Evolutionary conservation across 2,797 vertebrate genomes (phyloP), one percentile per base, ranked within the genome.

Genomic region (Pogonophryne albipinna): DNA sequence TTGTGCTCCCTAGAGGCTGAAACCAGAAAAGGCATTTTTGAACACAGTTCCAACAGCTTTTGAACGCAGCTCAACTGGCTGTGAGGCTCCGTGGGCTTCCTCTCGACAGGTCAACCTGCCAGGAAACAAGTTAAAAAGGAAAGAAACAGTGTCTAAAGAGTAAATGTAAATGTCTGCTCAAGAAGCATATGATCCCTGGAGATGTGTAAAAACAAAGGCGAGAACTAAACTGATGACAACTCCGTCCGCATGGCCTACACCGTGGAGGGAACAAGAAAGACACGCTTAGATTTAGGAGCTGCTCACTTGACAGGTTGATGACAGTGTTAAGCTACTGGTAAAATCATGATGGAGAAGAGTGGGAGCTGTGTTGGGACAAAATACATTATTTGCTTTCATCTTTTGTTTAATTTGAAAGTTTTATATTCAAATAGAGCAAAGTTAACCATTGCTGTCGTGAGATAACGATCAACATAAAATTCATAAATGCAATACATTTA

Each of bases 171-270:
- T 90, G 85, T 89, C 87, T 88, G 85, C 87, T 82, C 77, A 73
- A 84, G 76, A 88, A 83, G 80, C 82, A 80, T 27, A 76, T 45
- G 77, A 86, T 90, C 92, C 90, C 89, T 63, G 60, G 91, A 93
- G 92, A 91, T 80, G 80, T 85, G 90, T 92, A 91, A 87, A 91
- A 92, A 93, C 89, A 91, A 89, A 88, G 87, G 86, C 45, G 87
- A 93, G 87, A 90, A 93, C 80, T 85, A 85, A 90, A 88, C 92
- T 82, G 92, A 92, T 92, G 92, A 93, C 91, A 94, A 90, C 85
- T 82, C 78, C 80, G 74, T 93, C 85, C 78, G 65, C 80, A 77
- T 45, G 23, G 77, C 77, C 68, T 63, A 44, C 64, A 66, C 71
- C 13, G 38, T 67, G 66, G 76, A 63, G 72, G 70, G 46, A 80